Conservation (phyloP, 1,140 invertebrate species). For the Habropoda laboriosa region DNA sequence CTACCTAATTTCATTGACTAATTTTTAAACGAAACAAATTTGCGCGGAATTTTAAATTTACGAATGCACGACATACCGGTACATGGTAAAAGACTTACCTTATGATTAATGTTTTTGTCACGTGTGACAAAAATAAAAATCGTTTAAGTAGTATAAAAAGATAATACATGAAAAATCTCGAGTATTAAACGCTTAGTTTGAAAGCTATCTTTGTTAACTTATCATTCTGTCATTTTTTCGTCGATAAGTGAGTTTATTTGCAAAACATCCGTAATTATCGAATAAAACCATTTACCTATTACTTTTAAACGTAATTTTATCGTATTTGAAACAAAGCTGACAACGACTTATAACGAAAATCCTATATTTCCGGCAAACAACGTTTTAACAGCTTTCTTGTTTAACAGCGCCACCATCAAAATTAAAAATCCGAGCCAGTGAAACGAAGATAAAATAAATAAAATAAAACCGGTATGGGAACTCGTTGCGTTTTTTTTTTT, state of each 20-base stretch:
- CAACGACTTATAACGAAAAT: background rate
- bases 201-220: conserved; percentile 20
- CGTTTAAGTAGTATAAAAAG: background rate
- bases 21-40: background rate
- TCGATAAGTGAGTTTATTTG: conserved; percentile 1
- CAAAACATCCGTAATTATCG: background rate
- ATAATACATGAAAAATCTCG: background rate
- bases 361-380: background rate
- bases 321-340: background rate
- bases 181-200: background rate
- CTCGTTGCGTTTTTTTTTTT: conserved; percentile 52
- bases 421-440: conserved; percentile 24
- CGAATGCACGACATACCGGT: background rate
- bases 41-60: background rate
- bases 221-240: conserved; percentile 17
- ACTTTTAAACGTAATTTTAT: background rate
- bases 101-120: background rate
- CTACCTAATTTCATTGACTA: background rate
- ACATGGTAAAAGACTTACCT: conserved; percentile 2
- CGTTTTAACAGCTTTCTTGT: background rate
- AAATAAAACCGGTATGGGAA: conserved; percentile 55
- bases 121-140: background rate
- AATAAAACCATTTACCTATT: background rate
- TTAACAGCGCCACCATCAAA: conserved; percentile 28
- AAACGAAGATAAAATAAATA: conserved; percentile 42